Evolutionary conservation across 2,888 invertebrate species (phyloP).

Genomic region (Rhogogaster chlorosoma): DNA sequence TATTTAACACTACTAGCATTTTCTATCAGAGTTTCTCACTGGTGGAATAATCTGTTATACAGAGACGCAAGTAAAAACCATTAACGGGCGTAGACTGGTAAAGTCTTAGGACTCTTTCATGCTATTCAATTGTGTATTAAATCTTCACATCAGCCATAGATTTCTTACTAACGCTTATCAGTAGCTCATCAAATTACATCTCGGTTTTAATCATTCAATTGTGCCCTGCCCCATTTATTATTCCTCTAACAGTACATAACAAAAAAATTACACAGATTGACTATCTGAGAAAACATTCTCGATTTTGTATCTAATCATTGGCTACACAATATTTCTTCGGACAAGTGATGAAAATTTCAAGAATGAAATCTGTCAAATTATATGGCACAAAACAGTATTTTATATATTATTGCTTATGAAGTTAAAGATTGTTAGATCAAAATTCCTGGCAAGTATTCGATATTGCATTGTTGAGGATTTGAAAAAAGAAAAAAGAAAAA

Average conservation of each 20-base stretch:
- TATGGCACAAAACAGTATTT: neutral
- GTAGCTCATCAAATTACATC: neutral
- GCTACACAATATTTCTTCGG: neutral
- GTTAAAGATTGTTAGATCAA: neutral
- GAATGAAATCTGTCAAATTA: neutral
- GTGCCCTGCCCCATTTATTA: conserved; percentile 17
- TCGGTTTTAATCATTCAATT: neutral
- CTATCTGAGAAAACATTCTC: neutral
- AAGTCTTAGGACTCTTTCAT: neutral
- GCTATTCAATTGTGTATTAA: neutral
- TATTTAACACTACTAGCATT: neutral
- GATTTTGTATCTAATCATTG: neutral
- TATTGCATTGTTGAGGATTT: no score
- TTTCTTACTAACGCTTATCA: neutral
- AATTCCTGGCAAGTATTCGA: neutral
- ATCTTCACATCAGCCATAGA: neutral
- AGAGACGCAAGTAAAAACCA: conserved; percentile 1
- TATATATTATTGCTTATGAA: neutral
- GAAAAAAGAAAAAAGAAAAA: neutral
- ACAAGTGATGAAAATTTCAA: neutral
- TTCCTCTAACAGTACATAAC: neutral
- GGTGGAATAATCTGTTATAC: neutral
- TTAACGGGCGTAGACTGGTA: neutral
- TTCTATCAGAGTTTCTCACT: neutral
- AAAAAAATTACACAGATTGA: neutral